Percentiles rank a stretch among this genome's conserved stretches.
These are phyloP conservation scores for Phymorhynchus buccinoides DNA, from an alignment of 1,140 invertebrate genomes.

Conservation along the genomic window DNA sequence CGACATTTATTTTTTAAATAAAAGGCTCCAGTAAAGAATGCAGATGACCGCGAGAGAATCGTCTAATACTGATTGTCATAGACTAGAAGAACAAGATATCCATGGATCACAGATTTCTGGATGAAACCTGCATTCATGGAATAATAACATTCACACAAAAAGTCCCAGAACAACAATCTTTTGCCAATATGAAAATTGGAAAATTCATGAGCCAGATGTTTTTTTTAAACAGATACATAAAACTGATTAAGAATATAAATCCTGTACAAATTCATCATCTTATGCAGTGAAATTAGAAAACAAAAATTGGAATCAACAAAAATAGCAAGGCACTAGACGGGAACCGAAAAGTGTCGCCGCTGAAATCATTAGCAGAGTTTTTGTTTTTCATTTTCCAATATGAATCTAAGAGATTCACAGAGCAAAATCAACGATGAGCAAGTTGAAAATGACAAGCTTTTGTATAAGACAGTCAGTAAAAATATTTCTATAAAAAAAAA, in stretches of 20 bases:
- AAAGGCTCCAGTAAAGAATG: neutral
- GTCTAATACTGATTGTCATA: constrained; percentile 20
- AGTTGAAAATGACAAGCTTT: too few species aligned
- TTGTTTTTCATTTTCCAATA: neutral
- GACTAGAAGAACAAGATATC: neutral
- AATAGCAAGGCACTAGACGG: too few species aligned
- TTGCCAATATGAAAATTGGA: neutral
- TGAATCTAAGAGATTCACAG: neutral
- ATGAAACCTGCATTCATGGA: neutral
- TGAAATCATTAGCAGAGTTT: too few species aligned
- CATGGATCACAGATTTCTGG: neutral
- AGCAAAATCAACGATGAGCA: too few species aligned
- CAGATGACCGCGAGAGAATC: neutral
- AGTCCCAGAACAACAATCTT: neutral
- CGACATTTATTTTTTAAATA: too few species aligned
- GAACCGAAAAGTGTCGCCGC: too few species aligned
- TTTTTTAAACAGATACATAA: neutral
- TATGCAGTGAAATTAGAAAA: neutral
- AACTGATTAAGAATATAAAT: too few species aligned
- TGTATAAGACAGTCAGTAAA: too few species aligned
- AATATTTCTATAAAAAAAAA: too few species aligned
- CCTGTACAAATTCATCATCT: neutral
- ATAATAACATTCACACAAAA: neutral
- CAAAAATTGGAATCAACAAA: neutral
- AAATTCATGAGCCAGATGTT: too few species aligned